Evolutionary conservation across 2,113 vertebrate species (phyloP), one percentile per base, ranked within the genome.

Genomic region (Chaenogobius annularis): DNA sequence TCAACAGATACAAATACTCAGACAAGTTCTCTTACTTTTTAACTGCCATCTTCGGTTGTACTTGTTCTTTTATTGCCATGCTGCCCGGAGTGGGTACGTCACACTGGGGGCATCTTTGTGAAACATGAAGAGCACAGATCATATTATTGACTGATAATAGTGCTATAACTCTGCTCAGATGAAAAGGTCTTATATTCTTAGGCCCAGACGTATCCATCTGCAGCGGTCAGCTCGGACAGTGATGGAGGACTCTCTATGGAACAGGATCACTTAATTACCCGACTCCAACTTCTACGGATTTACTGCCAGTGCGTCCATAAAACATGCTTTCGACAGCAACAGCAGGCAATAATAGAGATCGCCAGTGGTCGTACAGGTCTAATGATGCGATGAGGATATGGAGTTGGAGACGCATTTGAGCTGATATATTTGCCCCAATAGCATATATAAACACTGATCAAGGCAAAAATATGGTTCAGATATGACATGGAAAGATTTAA

Each of bases 181-280:
- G 35, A 58, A 59, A 67, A 72, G 73, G 68, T 31, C 20, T 17
- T 74, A 75, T 86, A 83, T 82, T 84, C 78, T 79, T 84, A 80
- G 81, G 66, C 47, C 66, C 75, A 70, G 78, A 81, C 72, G 52
- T 69, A 73, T 83, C 76, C 80, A 81, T 86, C 87, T 75, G 69
- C 66, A 55, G 63, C 77, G 69, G 73, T 78, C 80, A 75, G 48
- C 78, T 78, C 73, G 68, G 82, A 81, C 83, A 82, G 72, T 77
- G 87, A 89, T 85, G 62, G 74, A 89, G 75, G 75, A 72, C 80
- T 75, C 70, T 81, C 81, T 67, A 47, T 68, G 78, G 70, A 82
- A 73, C 74, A 5, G 73, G 73, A 83, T 73, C 72, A 82, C 82
- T 90, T 86, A 77, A 90, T 90, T 89, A 86, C 79, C 70, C 70